Conservation (phyloP, 2,113 vertebrate genomes). For the Centropus bengalensis region DNA sequence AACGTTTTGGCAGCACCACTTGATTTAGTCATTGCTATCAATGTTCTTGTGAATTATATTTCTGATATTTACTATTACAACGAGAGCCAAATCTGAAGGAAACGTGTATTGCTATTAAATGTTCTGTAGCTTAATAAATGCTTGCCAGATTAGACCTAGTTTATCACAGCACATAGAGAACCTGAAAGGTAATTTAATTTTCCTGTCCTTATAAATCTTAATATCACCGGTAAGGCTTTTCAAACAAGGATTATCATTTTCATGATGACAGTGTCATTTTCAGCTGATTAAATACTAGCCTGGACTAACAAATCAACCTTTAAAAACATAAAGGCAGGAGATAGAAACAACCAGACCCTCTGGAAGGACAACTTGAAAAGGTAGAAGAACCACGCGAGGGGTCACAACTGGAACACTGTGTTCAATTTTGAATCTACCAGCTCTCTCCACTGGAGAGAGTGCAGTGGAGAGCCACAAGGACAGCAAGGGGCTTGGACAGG, state of each 20-base stretch:
- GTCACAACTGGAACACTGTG: background rate
- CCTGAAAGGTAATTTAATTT: background rate
- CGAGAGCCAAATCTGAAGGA: background rate
- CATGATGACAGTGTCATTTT: background rate
- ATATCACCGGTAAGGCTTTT: background rate
- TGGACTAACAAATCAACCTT: background rate
- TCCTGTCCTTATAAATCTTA: background rate
- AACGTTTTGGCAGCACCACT: background rate
- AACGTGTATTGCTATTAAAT: background rate
- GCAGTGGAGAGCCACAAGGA: background rate
- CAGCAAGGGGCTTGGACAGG: background rate
- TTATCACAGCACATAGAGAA: background rate
- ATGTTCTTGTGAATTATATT: background rate
- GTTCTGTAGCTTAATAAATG: background rate
- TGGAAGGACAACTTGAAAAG: background rate
- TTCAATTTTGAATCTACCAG: background rate
- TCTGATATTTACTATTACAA: background rate
- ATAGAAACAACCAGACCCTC: background rate
- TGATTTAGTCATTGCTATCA: background rate
- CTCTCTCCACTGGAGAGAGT: background rate
- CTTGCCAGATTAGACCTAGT: background rate
- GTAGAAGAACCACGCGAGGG: background rate
- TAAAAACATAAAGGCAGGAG: background rate
- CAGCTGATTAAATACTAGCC: background rate
- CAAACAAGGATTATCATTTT: background rate